A percentile compares a stretch with the other conserved stretches of the same genome.
phyloP scores from a whole-genome alignment of 2,888 invertebrate genomes.

The Ryuthela nishihirai region DNA sequence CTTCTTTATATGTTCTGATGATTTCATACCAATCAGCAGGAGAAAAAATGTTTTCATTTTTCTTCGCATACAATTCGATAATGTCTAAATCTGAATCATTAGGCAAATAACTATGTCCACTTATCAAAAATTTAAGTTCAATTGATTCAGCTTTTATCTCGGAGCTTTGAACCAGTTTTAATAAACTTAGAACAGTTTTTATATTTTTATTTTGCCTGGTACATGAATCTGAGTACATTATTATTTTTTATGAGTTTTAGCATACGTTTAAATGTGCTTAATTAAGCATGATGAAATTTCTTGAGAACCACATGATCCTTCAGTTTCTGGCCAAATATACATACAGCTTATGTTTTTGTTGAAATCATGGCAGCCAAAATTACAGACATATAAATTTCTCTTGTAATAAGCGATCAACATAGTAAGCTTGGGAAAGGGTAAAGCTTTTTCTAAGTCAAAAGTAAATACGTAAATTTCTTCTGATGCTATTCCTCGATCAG shows the following conservation, averaged over 20 bases:
- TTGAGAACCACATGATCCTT: not conserved
- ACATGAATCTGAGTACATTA: not conserved
- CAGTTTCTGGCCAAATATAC: not conserved
- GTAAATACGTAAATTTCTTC: not conserved
- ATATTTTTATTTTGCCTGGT: not conserved
- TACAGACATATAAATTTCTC: no score
- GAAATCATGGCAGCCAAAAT: not conserved
- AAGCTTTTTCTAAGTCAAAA: not conserved
- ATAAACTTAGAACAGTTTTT: not conserved
- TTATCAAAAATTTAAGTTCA: not conserved
- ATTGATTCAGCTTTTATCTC: not conserved
- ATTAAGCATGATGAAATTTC: not conserved
- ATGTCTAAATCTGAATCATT: not conserved
- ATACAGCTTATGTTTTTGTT: not conserved
- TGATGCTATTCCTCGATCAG: not conserved
- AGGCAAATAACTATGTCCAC: no score
- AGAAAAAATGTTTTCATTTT: not conserved
- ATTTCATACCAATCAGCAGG: not conserved
- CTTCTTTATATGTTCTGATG: not conserved
- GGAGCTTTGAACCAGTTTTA: no score
- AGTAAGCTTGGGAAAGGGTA: not conserved
- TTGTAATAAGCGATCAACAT: no score
- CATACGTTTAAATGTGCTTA: not conserved
- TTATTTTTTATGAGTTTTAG: not conserved
- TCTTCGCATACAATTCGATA: no score